Evolutionary conservation across 2,113 vertebrate genomes (phyloP).

Genomic region (Cebidichthys violaceus): DNA sequence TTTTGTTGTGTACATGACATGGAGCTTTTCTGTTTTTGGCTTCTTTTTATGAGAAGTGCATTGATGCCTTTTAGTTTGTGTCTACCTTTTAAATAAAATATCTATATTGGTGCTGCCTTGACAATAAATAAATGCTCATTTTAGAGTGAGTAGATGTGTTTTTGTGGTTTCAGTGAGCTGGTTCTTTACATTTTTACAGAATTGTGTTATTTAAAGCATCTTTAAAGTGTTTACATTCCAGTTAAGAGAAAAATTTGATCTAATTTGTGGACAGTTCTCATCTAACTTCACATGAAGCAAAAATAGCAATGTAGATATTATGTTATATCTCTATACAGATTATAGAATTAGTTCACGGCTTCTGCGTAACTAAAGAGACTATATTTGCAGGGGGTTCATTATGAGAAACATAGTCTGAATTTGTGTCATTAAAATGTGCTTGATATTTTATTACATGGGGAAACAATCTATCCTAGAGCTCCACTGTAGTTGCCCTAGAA

Average conservation of each 20-base stretch:
- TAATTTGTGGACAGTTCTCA: not conserved
- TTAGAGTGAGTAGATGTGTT: not conserved
- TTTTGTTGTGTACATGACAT: not conserved
- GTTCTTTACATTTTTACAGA: not conserved
- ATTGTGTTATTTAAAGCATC: not conserved
- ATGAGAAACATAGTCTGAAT: not conserved
- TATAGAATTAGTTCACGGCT: constrained; percentile 12
- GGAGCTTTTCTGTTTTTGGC: constrained; percentile 3
- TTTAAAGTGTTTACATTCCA: not conserved
- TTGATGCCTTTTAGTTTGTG: constrained; percentile 9
- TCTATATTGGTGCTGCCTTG: constrained; percentile 44
- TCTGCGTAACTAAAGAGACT: not conserved
- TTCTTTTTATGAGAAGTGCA: not conserved
- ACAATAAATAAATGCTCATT: not conserved
- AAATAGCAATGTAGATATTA: not conserved
- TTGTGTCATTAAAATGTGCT: not conserved
- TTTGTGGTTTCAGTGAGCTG: not conserved
- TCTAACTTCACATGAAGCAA: not conserved
- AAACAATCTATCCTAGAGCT: not conserved
- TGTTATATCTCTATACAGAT: not conserved
- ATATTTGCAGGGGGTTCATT: not conserved
- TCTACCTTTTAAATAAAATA: constrained; percentile 44
- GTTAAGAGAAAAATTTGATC: not conserved
- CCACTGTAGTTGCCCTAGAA: not conserved
- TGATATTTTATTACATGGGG: not conserved